A percentile compares a stretch with the other conserved stretches of the same genome.
Conservation (phyloP, 35 echinoderm and acorn worm genomes). For the Eucidaris tribuloides region DNA sequence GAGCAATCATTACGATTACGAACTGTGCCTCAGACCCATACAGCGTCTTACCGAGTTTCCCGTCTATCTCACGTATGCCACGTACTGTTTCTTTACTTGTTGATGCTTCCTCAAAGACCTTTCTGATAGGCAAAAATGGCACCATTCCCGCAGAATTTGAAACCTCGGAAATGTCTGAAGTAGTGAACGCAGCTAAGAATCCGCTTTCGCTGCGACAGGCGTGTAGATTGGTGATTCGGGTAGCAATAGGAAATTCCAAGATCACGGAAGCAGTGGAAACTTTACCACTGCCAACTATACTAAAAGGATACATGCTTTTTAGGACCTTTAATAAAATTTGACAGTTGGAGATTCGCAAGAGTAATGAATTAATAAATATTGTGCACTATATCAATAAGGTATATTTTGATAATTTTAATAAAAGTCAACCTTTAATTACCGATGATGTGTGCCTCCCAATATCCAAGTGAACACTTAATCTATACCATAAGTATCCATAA, state of each 20-base stretch:
- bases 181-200: neutral
- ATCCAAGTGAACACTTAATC: too few relatives aligned
- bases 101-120: neutral
- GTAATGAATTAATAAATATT: too few relatives aligned
- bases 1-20: conserved; percentile 26
- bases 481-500: too few relatives aligned
- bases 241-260: neutral
- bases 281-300: neutral
- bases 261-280: neutral
- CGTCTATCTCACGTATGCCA: neutral
- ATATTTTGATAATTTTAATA: too few relatives aligned
- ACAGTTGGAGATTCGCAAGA: too few relatives aligned
- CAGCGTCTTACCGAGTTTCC: neutral
- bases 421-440: too few relatives aligned
- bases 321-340: too few relatives aligned
- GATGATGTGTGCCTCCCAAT: too few relatives aligned
- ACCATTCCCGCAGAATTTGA: neutral
- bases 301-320: neutral
- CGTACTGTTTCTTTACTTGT: neutral
- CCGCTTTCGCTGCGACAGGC: conserved; percentile 10
- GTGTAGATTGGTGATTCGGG: neutral
- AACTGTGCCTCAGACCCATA: neutral
- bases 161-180: neutral
- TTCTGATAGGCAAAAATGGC: neutral
- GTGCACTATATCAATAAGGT: too few relatives aligned